Conservation (phyloP, 2,888 invertebrate species). For the Macrophya alboannulata region DNA sequence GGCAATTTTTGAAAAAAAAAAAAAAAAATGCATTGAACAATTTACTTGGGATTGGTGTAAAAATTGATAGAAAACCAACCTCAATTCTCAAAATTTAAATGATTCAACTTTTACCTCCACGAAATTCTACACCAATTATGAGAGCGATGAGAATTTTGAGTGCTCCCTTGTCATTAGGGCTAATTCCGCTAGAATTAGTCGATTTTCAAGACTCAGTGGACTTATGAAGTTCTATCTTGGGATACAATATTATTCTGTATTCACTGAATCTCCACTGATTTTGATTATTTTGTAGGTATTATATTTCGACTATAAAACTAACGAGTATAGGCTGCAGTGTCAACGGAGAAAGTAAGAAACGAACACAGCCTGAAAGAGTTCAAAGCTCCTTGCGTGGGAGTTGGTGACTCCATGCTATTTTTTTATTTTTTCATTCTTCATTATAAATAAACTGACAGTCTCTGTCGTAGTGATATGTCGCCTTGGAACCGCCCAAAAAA, state of each 20-base stretch:
- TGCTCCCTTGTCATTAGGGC: background rate
- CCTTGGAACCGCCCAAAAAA: background rate
- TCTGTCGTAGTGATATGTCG: background rate
- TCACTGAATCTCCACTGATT: background rate
- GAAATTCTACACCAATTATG: background rate
- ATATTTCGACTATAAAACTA: conserved; percentile 12
- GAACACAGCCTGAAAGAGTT: conserved; percentile 30
- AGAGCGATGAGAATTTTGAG: background rate
- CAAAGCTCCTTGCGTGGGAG: conserved; percentile 40
- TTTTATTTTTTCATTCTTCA: background rate
- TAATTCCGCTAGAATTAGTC: background rate
- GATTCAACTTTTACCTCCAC: background rate
- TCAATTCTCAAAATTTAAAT: background rate
- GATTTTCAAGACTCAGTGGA: background rate
- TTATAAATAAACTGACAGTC: background rate
- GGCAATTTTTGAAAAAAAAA: background rate
- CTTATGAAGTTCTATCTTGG: background rate
- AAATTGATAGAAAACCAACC: background rate
- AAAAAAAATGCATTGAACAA: no score
- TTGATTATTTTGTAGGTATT: background rate
- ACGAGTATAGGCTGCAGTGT: conserved; percentile 7
- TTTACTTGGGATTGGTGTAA: background rate
- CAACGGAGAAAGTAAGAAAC: conserved; percentile 40
- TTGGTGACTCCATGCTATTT: conserved; percentile 31
- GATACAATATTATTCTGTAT: background rate